Percentiles rank a stretch among this genome's conserved stretches.
Conservation (phyloP, 2,113 vertebrate genomes). For the Ceyx melanurus region DNA sequence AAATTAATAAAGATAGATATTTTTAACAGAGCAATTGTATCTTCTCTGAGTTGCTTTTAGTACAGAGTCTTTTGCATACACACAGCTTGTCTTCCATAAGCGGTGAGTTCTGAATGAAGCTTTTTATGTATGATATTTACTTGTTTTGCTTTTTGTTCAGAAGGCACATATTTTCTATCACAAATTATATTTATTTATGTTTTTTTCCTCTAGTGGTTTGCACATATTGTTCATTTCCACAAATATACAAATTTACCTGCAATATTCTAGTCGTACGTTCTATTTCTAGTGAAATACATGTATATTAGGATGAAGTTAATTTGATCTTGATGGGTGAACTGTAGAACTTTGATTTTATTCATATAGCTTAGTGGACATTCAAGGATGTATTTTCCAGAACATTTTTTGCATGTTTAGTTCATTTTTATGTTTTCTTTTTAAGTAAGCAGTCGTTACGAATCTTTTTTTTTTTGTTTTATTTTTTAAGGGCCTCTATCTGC, state of each 20-base stretch:
- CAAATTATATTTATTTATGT: neutral
- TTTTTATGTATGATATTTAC: slow-evolving; percentile 10
- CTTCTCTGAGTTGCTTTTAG: neutral
- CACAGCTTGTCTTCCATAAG: neutral
- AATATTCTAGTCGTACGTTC: neutral
- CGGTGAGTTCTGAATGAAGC: neutral
- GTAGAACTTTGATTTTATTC: neutral
- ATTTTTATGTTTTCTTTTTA: neutral
- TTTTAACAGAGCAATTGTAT: slow-evolving; percentile 7
- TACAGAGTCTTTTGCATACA: slow-evolving; percentile 3
- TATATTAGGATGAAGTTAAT: neutral
- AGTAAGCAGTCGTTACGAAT: neutral
- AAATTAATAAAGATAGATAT: slow-evolving; percentile 34
- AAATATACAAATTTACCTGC: neutral
- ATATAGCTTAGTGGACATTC: neutral
- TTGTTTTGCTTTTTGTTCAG: neutral
- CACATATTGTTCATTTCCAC: neutral
- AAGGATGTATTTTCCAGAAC: neutral
- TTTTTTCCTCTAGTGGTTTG: neutral
- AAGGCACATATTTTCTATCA: neutral
- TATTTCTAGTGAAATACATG: neutral
- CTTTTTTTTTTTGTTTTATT: neutral
- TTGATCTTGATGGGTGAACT: neutral
- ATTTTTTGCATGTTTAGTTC: neutral
- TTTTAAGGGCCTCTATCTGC: neutral